A percentile compares a stretch with the other conserved stretches of the same genome.
Evolutionary conservation across 2,888 invertebrate genomes (phyloP).

Genomic region (Cataglyphis livida): DNA sequence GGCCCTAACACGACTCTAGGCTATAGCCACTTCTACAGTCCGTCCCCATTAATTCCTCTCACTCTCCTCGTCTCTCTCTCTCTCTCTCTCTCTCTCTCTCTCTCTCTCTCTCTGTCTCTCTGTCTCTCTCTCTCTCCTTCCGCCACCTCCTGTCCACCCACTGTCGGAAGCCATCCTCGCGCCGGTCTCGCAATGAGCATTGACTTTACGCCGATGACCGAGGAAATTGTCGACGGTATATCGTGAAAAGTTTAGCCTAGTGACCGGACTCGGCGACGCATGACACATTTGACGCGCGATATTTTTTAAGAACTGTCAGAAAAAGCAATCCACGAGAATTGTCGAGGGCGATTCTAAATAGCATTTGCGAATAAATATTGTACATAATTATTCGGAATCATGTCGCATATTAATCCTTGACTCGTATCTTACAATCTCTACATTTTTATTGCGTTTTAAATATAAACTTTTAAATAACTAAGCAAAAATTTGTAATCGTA

Average conservation of each 20-base stretch:
- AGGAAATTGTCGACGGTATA: slow-evolving; percentile 62
- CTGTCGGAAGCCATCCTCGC: slow-evolving; percentile 64
- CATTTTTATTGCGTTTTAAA: not conserved
- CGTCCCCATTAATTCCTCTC: slow-evolving; percentile 83
- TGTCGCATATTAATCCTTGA: not conserved
- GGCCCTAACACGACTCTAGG: slow-evolving; percentile 84
- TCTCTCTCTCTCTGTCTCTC: slow-evolving; percentile 72
- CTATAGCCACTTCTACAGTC: slow-evolving; percentile 83
- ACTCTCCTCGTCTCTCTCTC: slow-evolving; percentile 64
- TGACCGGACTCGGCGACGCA: not conserved
- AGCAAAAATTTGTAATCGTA: not conserved
- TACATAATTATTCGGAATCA: no score
- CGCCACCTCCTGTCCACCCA: slow-evolving; percentile 69
- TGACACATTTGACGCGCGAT: not conserved
- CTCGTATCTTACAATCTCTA: not conserved
- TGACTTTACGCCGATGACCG: slow-evolving; percentile 81
- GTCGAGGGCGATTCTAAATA: not conserved
- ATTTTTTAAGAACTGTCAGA: not conserved
- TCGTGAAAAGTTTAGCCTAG: slow-evolving; percentile 62
- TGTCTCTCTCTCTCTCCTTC: slow-evolving; percentile 59
- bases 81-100: slow-evolving; percentile 60
- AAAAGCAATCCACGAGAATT: not conserved
- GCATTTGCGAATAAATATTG: not conserved
- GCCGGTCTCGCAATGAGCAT: slow-evolving; percentile 77
- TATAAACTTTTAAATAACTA: not conserved